Evolutionary conservation across 2,888 invertebrate genomes (phyloP), one percentile per base, ranked within the genome.

Genomic region (Pammene fasciana): DNA sequence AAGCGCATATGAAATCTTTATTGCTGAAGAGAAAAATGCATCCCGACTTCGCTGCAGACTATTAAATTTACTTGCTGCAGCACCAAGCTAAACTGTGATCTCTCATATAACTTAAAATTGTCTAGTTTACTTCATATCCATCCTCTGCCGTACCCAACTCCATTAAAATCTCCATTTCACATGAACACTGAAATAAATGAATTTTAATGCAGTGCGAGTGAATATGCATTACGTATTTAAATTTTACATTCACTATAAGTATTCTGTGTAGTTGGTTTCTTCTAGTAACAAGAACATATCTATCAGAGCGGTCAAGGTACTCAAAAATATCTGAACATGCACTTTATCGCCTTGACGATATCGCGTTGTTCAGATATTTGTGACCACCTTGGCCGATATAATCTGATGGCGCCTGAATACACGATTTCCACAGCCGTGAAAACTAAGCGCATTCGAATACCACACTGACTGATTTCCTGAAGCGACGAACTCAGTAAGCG

Each of bases 81-180:
- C 26, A 34, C 13, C 11, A 10, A 26, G 54, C 11, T 56, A 26
- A 56, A 52, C 18, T 54, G 16, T 60, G 34, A 59, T 38, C 54
- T 61, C 38, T 46, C 34, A 54, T 57, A 52, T 41, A 43, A 50
- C 41, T 36, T 57, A 8, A 45, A 38, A 52, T 36, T 43, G 41
- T 64, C 50, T 57, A 64, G 50, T 62, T 48, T 43, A 45, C 55
- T 16, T 68, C 36, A 64, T 52, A 45, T n/a, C 34, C 34, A 43
- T 13, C 38, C 56, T 56, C 45, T 57, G 52, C n/a, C 14, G 11
- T 56, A 16, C 46, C 41, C n/a, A n/a, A 54, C 59, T 66, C 57
- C 66, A 68, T 68, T 68, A 68, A 64, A 64, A 68, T 16, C 57
- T 43, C 57, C 43, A 50, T 57, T 57, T 52, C 36, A 57, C 48